Evolutionary conservation across 2,113 vertebrate species (phyloP), one percentile per base, ranked within the genome.

Genomic region (Trematomus loennbergii): DNA sequence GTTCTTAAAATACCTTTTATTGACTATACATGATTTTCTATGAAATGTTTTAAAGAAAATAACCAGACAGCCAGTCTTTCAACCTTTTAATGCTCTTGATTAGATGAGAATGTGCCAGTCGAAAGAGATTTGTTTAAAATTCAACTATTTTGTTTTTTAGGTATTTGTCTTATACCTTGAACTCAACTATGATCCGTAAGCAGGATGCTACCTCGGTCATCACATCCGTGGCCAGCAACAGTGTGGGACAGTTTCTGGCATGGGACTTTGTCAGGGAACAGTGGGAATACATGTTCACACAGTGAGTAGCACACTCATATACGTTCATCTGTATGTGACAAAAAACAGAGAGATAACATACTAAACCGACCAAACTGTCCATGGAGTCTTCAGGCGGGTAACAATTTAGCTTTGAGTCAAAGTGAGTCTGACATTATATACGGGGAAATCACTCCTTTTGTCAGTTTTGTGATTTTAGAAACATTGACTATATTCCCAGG

Each of bases 201-300:
- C 97, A 99, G 88, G 97, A 99, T 0, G 96, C 96, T 67, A 93
- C 95, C 10, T 82, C 93, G 17, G 96, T 97, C 59, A 97, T 99
- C 83, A 93, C 72, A 67, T 92, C 92, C 75, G 95, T 99, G 0
- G 93, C 96, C 81, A 82, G 58, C 54, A 99, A 97, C 0, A 91
- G 93, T 13, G 7, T 90, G 0, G 97, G 97, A 25, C 97, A 97
- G 52, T 0, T 45, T 3, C 83, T 98, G 91, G 95, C 73, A 13
- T 98, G 97, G 97, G 92, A 97, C 60, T 98, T 99, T 83, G 75
- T 98, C 66, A 94, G 90, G 6, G 9, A 57, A n/a, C 94, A 97
- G 33, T 98, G 97, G 97, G 68, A 60, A 12, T 94, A 9, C 0
- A 91, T 99, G 61, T 96, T 96, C 79, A 68, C 7, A 10, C 88